phyloP scores from a whole-genome alignment of 2,113 vertebrate genomes.

The Chaetodon auriga region DNA sequence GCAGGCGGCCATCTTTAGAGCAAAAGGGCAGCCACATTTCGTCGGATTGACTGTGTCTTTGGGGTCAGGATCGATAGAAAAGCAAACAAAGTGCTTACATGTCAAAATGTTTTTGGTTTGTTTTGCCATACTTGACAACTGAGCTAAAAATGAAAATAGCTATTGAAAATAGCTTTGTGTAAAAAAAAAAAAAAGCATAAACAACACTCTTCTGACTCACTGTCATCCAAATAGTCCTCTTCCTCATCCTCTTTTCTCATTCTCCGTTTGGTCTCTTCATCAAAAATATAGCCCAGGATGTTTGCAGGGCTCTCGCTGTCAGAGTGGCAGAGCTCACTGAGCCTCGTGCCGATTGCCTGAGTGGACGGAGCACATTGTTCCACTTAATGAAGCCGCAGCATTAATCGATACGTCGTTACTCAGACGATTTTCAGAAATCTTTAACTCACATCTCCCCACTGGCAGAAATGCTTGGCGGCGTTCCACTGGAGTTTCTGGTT shows the following conservation, averaged over 20 bases:
- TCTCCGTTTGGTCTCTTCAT: slow-evolving; percentile 96
- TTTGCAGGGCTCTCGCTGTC: slow-evolving; percentile 98
- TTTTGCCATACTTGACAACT: no score
- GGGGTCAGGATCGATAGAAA: not conserved
- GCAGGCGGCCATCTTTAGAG: slow-evolving; percentile 98
- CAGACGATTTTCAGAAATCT: not conserved
- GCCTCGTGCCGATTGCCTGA: slow-evolving; percentile 93
- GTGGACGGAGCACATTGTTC: not conserved
- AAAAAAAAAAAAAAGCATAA: no score
- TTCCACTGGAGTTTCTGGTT: slow-evolving; percentile 99
- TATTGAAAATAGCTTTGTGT: no score
- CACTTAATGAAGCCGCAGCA: not conserved
- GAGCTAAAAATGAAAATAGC: no score
- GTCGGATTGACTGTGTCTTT: slow-evolving; percentile 98
- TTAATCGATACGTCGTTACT: no score
- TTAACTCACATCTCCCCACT: slow-evolving; percentile 96
- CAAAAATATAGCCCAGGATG: slow-evolving; percentile 96
- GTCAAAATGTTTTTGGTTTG: no score
- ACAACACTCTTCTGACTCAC: slow-evolving; percentile 82
- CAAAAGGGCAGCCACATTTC: slow-evolving; percentile 97
- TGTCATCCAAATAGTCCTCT: slow-evolving; percentile 99
- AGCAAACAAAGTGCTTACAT: not conserved
- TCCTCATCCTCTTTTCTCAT: slow-evolving; percentile 98
- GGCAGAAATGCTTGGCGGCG: slow-evolving; percentile 97
- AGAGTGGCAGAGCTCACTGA: slow-evolving; percentile 95